These are phyloP conservation scores for Xylophagus ater DNA, from an alignment of 2,888 invertebrate species.

Conservation along the genomic window DNA sequence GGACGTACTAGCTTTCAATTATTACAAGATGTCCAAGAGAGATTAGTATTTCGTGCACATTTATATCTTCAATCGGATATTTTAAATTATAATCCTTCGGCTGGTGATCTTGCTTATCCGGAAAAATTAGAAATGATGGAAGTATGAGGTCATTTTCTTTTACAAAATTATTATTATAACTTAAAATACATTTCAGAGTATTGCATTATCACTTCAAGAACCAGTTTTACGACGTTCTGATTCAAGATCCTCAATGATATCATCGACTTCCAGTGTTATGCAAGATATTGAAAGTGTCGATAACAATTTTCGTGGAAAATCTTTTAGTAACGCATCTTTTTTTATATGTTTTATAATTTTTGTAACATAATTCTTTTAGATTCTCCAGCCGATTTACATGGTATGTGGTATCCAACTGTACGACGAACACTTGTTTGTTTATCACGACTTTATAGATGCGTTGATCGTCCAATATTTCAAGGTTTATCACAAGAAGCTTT, in stretches of 20 bases:
- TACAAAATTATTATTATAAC: background rate
- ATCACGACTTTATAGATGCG: conserved; percentile 76
- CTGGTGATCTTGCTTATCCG: conserved; percentile 95
- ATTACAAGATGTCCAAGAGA: conserved; percentile 88
- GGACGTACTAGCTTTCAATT: conserved; percentile 68
- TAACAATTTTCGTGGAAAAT: conserved; percentile 32
- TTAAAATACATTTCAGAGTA: conserved; percentile 46
- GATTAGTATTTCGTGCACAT: conserved; percentile 90
- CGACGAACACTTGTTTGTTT: conserved; percentile 87
- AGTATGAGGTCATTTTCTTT: conserved; percentile 37
- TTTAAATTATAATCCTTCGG: conserved; percentile 73
- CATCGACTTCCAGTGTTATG: conserved; percentile 59
- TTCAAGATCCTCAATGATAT: conserved; percentile 55
- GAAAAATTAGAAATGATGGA: conserved; percentile 98
- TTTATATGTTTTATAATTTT: conserved; percentile 1
- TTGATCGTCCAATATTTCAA: conserved; percentile 92
- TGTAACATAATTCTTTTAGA: conserved; percentile 34
- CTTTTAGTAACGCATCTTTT: conserved; percentile 32
- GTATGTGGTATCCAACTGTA: conserved; percentile 99
- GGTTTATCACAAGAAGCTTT: conserved; percentile 94
- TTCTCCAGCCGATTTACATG: conserved; percentile 92
- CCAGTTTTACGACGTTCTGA: conserved; percentile 49
- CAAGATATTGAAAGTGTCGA: conserved; percentile 60
- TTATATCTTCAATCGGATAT: conserved; percentile 90
- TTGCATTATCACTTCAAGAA: conserved; percentile 52